Evolutionary conservation across 2,888 invertebrate genomes (phyloP).

Genomic region (Allophyes oxyacanthae): DNA sequence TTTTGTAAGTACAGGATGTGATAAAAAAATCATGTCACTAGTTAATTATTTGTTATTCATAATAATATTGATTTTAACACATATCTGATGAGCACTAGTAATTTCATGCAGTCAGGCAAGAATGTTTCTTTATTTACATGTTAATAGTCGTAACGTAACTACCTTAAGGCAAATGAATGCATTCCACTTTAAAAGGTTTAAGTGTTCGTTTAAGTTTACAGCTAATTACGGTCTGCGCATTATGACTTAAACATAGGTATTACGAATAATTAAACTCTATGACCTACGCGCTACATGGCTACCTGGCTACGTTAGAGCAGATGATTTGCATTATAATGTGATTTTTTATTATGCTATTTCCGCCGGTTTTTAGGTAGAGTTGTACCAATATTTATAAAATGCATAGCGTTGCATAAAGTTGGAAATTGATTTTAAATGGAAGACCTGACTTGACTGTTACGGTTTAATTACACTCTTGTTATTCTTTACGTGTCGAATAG

Average conservation of each 20-base stretch:
- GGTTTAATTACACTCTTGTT: background rate
- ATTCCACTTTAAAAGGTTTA: conserved; percentile 27
- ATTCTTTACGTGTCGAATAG: background rate
- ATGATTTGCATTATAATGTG: background rate
- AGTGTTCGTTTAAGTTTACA: conserved; percentile 17
- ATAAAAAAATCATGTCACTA: too few species aligned
- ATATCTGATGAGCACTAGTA: conserved; percentile 8
- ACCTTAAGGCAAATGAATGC: conserved; percentile 31
- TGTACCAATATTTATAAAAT: too few species aligned
- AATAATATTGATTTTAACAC: too few species aligned
- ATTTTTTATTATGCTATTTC: background rate
- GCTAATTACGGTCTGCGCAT: conserved; percentile 29
- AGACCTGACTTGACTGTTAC: background rate
- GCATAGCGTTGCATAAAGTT: too few species aligned
- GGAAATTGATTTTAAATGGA: background rate
- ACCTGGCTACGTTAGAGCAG: background rate
- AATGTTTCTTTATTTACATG: conserved; percentile 47
- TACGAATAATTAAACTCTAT: conserved; percentile 21
- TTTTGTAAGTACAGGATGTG: too few species aligned
- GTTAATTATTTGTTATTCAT: too few species aligned
- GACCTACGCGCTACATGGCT: conserved; percentile 1
- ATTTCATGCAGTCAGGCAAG: conserved; percentile 43
- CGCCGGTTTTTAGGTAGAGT: too few species aligned
- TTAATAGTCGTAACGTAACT: conserved; percentile 42
- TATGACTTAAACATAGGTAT: conserved; percentile 10